Evolutionary conservation across 2,113 vertebrate genomes (phyloP).

Genomic region (Xyrauchen texanus): DNA sequence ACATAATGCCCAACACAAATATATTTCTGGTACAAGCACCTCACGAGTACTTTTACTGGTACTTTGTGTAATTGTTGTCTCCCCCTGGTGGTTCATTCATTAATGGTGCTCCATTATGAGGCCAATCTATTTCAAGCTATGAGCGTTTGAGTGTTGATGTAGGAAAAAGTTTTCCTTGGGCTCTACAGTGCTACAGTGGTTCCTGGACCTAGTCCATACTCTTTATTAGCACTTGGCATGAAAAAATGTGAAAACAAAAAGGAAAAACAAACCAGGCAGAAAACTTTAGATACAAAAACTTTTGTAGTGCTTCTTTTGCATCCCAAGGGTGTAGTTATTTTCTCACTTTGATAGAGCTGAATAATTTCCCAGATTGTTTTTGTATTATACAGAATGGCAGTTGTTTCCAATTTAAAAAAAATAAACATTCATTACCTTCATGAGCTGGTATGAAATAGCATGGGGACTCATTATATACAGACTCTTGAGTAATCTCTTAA

Average conservation of each 20-base stretch:
- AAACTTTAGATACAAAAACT: constrained; percentile 14
- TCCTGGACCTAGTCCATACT: constrained; percentile 12
- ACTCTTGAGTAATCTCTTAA: neutral
- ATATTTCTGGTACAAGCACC: neutral
- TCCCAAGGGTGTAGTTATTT: neutral
- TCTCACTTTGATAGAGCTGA: neutral
- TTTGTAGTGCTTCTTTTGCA: neutral
- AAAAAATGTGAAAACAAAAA: neutral
- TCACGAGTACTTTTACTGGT: neutral
- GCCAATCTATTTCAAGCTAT: neutral
- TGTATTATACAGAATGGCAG: constrained; percentile 24
- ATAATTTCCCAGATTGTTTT: constrained; percentile 5
- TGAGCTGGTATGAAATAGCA: neutral
- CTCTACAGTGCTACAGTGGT: neutral
- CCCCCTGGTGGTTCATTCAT: constrained; percentile 18
- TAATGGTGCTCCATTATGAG: neutral
- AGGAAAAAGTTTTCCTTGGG: neutral
- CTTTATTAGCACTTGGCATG: neutral
- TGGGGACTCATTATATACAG: neutral
- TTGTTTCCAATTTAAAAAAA: neutral
- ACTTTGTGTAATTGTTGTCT: neutral
- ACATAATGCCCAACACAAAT: neutral
- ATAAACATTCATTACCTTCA: neutral
- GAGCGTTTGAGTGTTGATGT: neutral
- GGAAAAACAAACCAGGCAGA: constrained; percentile 16